Conservation (phyloP, 2,797 vertebrate genomes). For the Lagocephalus sceleratus region DNA sequence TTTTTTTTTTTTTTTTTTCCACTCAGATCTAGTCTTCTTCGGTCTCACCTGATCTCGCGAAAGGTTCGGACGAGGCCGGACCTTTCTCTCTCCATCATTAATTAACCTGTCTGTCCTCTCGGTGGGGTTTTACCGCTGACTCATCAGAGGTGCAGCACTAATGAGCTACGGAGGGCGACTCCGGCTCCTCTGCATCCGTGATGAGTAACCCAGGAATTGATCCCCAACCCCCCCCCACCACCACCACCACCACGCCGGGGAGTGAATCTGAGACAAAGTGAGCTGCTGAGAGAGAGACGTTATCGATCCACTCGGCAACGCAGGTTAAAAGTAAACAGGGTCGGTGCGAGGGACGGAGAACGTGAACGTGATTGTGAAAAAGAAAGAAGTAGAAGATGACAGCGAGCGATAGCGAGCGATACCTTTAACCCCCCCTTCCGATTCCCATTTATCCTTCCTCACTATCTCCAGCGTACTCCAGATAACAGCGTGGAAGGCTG, state of each 20-base stretch:
- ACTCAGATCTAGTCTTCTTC: constrained; percentile 19
- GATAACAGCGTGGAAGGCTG: constrained; percentile 29
- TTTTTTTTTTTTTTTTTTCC: constrained; percentile 1
- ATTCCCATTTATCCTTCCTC: constrained; percentile 17
- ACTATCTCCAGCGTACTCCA: constrained; percentile 24
- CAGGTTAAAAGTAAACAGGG: constrained; percentile 24
- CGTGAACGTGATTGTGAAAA: background rate
- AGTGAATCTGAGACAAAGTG: constrained; percentile 52
- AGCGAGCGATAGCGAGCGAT: background rate
- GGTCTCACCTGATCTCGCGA: constrained; percentile 41
- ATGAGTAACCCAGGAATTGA: constrained; percentile 60
- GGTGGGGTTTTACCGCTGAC: constrained; percentile 53
- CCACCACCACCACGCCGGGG: no score
- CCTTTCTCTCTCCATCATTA: constrained; percentile 35
- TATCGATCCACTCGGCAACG: constrained; percentile 58
- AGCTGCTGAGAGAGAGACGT: constrained; percentile 40
- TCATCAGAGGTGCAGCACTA: constrained; percentile 47
- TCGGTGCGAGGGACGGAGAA: background rate
- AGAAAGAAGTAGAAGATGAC: background rate
- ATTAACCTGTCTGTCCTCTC: constrained; percentile 44
- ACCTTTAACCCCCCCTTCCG: constrained; percentile 1
- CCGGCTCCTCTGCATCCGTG: constrained; percentile 43
- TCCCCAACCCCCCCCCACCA: no score
- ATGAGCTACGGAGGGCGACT: constrained; percentile 49
- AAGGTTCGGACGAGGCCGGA: constrained; percentile 32